Base-by-base conservation (phyloP, 2,113 vertebrate genomes). In the Tricholaema leucomelas region DNA sequence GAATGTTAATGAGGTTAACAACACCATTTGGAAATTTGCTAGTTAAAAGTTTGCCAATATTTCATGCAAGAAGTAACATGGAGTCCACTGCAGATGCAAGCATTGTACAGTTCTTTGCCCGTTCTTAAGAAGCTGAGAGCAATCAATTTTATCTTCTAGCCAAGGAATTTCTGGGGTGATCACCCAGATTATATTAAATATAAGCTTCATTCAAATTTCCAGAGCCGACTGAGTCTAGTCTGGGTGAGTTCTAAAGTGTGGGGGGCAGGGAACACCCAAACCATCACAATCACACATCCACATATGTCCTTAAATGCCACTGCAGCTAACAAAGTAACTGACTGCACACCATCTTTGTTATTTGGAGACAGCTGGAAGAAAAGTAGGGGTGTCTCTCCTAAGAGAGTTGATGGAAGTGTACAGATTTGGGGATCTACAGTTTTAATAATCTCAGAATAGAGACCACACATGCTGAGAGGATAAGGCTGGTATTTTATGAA, bases 31-130 rank as follows among this genome's bases (percentile, higher is more conserved):
- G 75, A 95, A 72, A 58, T 89, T 85, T 90, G 21, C 78, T 95
- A 91, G 71, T 74, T 87, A 90, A 80, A 92, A 95, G 75, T 95
- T 92, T 93, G 63, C 80, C 80, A 66, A 48, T 92, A 89, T 75
- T 71, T 83, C 35, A 77, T 64, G 64, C 1, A 36, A 88, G 52
- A 33, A 93, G 38, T 58, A 91, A 74, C 28, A 85, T 52, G n/a
- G 31, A 76, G 42, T 55, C 46, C 4, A 5, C 2, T 71, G 65
- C 64, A 84, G 78, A 54, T 20, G 17, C 33, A 91, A 59, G 33
- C 11, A 5, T 50, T 75, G n/a, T 54, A 55, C 21, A 50, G 42
- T 19, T 81, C 61, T 74, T 71, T 27, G 56, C 7, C 15, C 30
- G 13, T 35, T 74, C 65, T 8, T 64, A 33, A 67, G 56, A 91